Evolutionary conservation across 2,888 invertebrate genomes (phyloP).

Genomic region (Drosophila anomelani): DNA sequence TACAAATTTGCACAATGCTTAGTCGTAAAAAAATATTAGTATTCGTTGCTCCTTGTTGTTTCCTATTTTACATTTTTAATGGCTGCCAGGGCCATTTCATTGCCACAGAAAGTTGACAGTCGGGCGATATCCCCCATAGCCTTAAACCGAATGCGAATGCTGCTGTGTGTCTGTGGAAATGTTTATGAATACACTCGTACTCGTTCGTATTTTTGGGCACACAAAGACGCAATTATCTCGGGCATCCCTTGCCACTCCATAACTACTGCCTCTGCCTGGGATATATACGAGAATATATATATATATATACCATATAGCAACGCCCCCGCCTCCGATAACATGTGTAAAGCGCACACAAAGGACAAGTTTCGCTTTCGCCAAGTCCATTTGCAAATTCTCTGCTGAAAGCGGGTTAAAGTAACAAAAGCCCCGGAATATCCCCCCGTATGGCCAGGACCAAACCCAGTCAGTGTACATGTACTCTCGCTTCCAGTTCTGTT

Average conservation of each 20-base stretch:
- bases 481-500: conserved; percentile 26
- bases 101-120: conserved; percentile 55
- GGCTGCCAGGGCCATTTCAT: conserved; percentile 62
- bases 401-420: conserved; percentile 75
- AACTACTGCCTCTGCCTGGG: conserved; percentile 48
- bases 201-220: conserved; percentile 28
- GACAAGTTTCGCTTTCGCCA: conserved; percentile 64
- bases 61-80: conserved; percentile 75
- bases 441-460: conserved; percentile 1
- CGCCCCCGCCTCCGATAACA: conserved; percentile 43
- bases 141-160: not conserved
- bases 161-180: conserved; percentile 19
- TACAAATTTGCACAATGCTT: conserved; percentile 70
- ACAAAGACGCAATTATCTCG: conserved; percentile 69
- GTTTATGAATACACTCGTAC: conserved; percentile 40
- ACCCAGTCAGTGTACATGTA: conserved; percentile 26
- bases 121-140: conserved; percentile 31
- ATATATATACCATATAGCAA: not conserved
- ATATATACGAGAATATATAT: not conserved
- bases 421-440: conserved; percentile 39
- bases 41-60: conserved; percentile 41
- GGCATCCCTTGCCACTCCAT: conserved; percentile 49
- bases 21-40: conserved; percentile 63
- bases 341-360: conserved; percentile 75
- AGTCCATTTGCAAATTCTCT: conserved; percentile 76